phyloP scores from a whole-genome alignment of 2,797 vertebrate genomes.

The Mycteria americana region DNA sequence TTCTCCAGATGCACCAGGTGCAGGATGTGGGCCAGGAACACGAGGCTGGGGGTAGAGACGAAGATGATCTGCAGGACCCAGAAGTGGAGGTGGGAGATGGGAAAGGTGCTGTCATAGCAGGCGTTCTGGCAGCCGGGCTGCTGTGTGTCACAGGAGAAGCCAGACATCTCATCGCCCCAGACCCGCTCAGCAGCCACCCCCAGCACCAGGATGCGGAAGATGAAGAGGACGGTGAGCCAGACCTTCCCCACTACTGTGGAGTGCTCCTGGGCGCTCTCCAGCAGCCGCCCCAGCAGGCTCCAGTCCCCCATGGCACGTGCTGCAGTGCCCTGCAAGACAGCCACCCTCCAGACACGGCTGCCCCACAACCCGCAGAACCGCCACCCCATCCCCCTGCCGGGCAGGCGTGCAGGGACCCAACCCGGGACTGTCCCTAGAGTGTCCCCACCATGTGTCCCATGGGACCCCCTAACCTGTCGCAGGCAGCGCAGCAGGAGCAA shows the following conservation, averaged over 20 bases:
- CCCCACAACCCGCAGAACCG: fast-evolving
- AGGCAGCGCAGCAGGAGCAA: not conserved
- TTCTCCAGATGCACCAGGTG: slow-evolving; percentile 88
- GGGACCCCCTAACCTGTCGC: not conserved
- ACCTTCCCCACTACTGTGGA: slow-evolving; percentile 90
- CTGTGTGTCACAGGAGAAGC: slow-evolving; percentile 89
- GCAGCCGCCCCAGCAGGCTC: slow-evolving; percentile 84
- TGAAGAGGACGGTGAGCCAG: slow-evolving; percentile 88
- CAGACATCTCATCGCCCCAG: slow-evolving; percentile 87
- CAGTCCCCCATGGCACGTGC: slow-evolving; percentile 82
- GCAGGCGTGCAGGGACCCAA: not conserved
- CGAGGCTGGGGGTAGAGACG: slow-evolving; percentile 86
- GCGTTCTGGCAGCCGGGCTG: slow-evolving; percentile 90
- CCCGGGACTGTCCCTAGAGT: not conserved
- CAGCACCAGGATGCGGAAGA: slow-evolving; percentile 86
- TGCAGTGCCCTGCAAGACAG: slow-evolving; percentile 11
- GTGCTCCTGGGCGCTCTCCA: slow-evolving; percentile 89
- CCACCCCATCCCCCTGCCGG: fast-evolving
- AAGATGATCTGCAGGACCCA: slow-evolving; percentile 95
- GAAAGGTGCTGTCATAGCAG: slow-evolving; percentile 90
- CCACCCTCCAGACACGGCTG: not conserved
- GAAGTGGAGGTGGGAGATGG: slow-evolving; percentile 91
- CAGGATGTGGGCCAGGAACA: slow-evolving; percentile 89
- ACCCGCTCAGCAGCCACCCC: slow-evolving; percentile 86
- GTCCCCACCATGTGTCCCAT: not conserved